These are phyloP conservation scores for Chiloscyllium punctatum DNA, from an alignment of 2,797 vertebrate species.

Conservation along the genomic window DNA sequence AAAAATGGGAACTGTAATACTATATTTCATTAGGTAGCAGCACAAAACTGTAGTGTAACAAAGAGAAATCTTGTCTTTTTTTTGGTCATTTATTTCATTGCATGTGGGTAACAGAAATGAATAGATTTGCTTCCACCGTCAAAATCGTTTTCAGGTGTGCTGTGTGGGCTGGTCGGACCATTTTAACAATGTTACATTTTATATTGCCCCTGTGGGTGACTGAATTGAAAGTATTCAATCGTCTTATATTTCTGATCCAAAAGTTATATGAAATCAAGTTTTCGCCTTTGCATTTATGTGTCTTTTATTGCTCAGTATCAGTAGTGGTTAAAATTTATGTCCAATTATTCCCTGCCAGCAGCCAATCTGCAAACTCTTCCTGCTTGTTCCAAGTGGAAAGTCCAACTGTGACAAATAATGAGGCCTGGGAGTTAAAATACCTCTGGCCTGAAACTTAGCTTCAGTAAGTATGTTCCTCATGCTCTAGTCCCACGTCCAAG, in stretches of 20 bases:
- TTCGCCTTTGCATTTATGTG: not conserved
- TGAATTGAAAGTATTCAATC: not conserved
- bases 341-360: not conserved
- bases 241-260: not conserved
- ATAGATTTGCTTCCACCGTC: not conserved
- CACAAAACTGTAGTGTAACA: not conserved
- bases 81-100: not conserved
- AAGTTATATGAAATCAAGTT: not conserved
- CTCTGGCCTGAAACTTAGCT: not conserved
- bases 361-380: not conserved
- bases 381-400: not conserved
- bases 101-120: not conserved
- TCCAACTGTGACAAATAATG: not conserved
- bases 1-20: not conserved
- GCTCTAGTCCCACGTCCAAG: too few relatives aligned
- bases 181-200: not conserved
- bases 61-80: not conserved
- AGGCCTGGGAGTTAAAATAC: not conserved
- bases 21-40: not conserved
- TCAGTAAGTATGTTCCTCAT: too few relatives aligned
- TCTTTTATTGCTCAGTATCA: not conserved
- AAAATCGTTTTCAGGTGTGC: not conserved
- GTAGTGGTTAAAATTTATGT: not conserved
- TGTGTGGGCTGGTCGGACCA: not conserved
- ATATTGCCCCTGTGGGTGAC: not conserved